phyloP scores from a whole-genome alignment of 2,797 vertebrate genomes.

The Sebastes cheni region DNA sequence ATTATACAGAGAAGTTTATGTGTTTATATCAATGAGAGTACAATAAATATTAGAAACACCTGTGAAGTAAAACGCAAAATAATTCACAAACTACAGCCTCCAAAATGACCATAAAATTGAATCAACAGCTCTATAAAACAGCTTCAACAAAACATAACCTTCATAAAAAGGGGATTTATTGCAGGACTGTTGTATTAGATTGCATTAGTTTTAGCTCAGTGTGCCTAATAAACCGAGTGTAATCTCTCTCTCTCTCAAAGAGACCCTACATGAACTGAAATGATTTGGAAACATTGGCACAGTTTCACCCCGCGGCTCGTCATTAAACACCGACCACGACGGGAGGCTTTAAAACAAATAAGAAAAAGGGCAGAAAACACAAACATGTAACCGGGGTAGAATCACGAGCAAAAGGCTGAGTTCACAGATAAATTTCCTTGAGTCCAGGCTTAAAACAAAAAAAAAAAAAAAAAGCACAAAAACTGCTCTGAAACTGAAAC shows the following conservation, averaged over 20 bases:
- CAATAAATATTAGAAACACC: not conserved
- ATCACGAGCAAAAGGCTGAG: conserved; percentile 22
- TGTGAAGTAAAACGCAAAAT: not conserved
- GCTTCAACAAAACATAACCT: not conserved
- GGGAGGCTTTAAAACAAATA: not conserved
- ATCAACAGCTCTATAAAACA: not conserved
- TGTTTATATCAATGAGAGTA: not conserved
- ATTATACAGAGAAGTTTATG: not conserved
- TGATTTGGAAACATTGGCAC: conserved; percentile 45
- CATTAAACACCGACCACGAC: not conserved
- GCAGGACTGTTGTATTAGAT: not conserved
- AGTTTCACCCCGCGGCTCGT: conserved; percentile 35
- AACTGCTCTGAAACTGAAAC: conserved; percentile 49
- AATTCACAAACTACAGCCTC: not conserved
- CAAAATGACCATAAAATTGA: not conserved
- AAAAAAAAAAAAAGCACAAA: conserved; percentile 9
- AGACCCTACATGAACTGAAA: conserved; percentile 1
- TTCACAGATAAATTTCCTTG: conserved; percentile 26
- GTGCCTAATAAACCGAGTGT: not conserved
- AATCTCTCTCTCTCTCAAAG: not conserved
- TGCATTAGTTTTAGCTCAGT: not conserved
- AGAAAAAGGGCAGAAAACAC: not conserved
- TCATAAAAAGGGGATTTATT: not conserved
- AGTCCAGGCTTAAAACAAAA: conserved; percentile 22
- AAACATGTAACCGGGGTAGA: conserved; percentile 33